These are phyloP conservation scores for Cephus rjabovi DNA, from an alignment of 2,888 invertebrate genomes.

Conservation along the genomic window DNA sequence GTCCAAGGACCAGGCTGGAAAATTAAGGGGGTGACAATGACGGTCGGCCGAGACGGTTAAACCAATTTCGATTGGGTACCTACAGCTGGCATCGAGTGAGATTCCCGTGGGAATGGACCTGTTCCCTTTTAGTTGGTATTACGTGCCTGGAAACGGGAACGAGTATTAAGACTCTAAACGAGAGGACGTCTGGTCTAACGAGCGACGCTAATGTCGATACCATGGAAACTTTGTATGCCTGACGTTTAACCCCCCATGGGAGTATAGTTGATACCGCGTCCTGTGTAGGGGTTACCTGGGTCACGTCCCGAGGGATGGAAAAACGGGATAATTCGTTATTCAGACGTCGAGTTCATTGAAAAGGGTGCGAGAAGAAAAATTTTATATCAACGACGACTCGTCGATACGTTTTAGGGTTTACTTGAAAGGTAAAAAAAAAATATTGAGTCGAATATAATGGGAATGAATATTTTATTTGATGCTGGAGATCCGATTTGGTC, in stretches of 20 bases:
- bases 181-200: slow-evolving; percentile 4
- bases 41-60: background rate
- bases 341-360: background rate
- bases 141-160: slow-evolving; percentile 10
- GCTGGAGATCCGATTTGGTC: background rate
- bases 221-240: slow-evolving; percentile 4
- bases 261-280: background rate
- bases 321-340: background rate
- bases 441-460: no score
- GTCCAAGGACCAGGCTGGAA: background rate
- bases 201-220: slow-evolving; percentile 6
- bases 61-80: slow-evolving; percentile 6
- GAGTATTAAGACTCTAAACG: slow-evolving; percentile 6
- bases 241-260: background rate
- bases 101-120: background rate
- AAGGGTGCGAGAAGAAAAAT: background rate
- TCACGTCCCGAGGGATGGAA: background rate
- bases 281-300: background rate
- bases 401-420: background rate
- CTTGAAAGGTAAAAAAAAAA: rapidly evolving
- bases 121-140: slow-evolving; percentile 1
- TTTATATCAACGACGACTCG: background rate
- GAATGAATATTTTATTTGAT: background rate
- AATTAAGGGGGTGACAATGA: background rate
- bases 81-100: background rate